phyloP scores from a whole-genome alignment of 1,140 invertebrate species.

The Drosophila cardini region DNA sequence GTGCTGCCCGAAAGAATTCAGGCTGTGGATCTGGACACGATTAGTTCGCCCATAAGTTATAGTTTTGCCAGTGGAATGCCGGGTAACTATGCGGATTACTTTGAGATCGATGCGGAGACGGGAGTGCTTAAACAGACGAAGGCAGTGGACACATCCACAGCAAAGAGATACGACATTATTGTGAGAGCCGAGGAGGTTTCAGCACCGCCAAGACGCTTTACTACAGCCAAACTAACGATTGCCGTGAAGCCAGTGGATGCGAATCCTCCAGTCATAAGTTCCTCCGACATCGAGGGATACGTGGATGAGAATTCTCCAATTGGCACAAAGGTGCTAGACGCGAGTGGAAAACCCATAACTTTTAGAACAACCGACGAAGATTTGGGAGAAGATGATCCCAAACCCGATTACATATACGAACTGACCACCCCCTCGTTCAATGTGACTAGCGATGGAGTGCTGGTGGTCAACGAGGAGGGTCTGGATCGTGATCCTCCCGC shows the following conservation, averaged over 20 bases:
- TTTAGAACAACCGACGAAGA: conserved; percentile 92
- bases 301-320: conserved; percentile 94
- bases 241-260: conserved; percentile 93
- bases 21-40: conserved; percentile 94
- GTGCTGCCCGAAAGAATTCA: conserved; percentile 95
- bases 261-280: conserved; percentile 91
- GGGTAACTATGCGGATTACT: conserved; percentile 90
- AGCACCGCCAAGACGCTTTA: conserved; percentile 89
- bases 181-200: conserved; percentile 94
- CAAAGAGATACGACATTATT: conserved; percentile 88
- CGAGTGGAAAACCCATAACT: conserved; percentile 88
- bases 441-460: conserved; percentile 89
- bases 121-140: conserved; percentile 92
- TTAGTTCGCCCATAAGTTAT: conserved; percentile 92
- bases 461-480: conserved; percentile 93
- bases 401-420: conserved; percentile 92
- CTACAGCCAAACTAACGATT: conserved; percentile 92
- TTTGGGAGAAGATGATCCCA: conserved; percentile 91
- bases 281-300: conserved; percentile 90
- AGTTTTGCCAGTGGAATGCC: conserved; percentile 92
- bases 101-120: conserved; percentile 92
- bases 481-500: conserved; percentile 95
- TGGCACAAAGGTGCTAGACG: conserved; percentile 91
- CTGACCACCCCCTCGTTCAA: conserved; percentile 93
- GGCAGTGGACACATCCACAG: conserved; percentile 91